Evolutionary conservation across 2,888 invertebrate genomes (phyloP).

Genomic region (Penaeus monodon): DNA sequence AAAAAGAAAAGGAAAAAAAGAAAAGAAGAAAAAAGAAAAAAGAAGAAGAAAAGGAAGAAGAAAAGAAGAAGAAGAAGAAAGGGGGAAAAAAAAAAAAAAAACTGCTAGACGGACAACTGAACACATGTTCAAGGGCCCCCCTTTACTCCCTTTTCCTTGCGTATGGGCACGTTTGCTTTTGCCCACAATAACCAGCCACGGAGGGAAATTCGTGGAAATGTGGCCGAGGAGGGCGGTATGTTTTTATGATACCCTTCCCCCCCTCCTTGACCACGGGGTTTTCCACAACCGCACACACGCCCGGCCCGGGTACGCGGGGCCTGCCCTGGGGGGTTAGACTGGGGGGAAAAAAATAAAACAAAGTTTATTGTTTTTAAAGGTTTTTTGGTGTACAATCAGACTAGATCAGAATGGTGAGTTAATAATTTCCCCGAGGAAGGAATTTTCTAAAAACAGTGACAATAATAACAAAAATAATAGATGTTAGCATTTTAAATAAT

Average conservation of each 20-base stretch:
- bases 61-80: too few species aligned
- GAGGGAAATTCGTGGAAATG: constrained; percentile 94
- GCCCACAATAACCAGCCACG: constrained; percentile 99
- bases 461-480: too few species aligned
- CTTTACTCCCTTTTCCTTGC: constrained; percentile 87
- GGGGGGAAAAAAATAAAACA: constrained; percentile 67
- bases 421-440: neutral
- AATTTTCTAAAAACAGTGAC: too few species aligned
- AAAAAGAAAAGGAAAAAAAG: too few species aligned
- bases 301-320: constrained; percentile 88
- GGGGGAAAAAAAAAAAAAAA: too few species aligned
- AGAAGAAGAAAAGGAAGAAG: too few species aligned
- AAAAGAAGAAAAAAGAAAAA: too few species aligned
- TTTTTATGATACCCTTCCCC: constrained; percentile 91
- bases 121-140: neutral
- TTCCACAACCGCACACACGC: constrained; percentile 98
- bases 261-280: constrained; percentile 85
- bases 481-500: too few species aligned
- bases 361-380: neutral
- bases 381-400: neutral
- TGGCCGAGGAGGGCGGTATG: constrained; percentile 92
- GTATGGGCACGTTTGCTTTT: constrained; percentile 99
- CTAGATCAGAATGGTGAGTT: neutral
- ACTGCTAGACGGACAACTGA: neutral
- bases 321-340: constrained; percentile 97